Evolutionary conservation across 2,888 invertebrate species (phyloP), one percentile per base, ranked within the genome.

Genomic region (Eumerus sabulonum): DNA sequence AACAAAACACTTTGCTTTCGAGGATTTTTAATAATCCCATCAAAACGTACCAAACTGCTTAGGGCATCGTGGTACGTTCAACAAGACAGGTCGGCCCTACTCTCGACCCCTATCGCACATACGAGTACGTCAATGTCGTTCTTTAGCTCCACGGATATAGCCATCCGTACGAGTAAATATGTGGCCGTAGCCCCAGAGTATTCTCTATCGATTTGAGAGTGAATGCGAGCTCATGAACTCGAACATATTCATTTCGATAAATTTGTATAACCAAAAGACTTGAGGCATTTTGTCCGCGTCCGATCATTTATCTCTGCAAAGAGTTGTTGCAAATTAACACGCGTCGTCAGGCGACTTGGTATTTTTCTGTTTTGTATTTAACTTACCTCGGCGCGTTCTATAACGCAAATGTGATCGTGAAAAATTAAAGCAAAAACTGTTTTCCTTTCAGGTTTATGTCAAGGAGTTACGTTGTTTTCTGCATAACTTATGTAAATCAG

Each of bases 281-380:
- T 47, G 36, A 51, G 67, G 67, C 53, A 45, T 36, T 72, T 68
- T 72, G 62, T 67, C 72, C 56, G 53, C 47, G 56, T 62, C 63
- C 57, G 77, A 77, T 72, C 77, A 68, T 62, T 77, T 72, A 59
- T 63, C 63, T 67, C n/a, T 12, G 36, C 45, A 1, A 27, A 66
- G 66, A 64, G 71, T 76, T 77, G 63, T 68, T 72, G 72, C 77
- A 62, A 77, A 72, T 77, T 72, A 72, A 68, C 77, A 68, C 72
- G 77, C 67, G 62, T 67, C 57, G 51, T 27, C 53, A 56, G 66
- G 56, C 63, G n/a, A 51, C 54, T 18, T 47, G 14, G 40, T 51
- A 53, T 56, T 27, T 16, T 51, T 16, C 14, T 4, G 7, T 27
- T 27, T 27, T 27, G 27, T 27, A 27, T 27, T 27, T 27, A 2